Conservation (phyloP, 2,113 vertebrate species). For the Xyliphius kryptos region DNA sequence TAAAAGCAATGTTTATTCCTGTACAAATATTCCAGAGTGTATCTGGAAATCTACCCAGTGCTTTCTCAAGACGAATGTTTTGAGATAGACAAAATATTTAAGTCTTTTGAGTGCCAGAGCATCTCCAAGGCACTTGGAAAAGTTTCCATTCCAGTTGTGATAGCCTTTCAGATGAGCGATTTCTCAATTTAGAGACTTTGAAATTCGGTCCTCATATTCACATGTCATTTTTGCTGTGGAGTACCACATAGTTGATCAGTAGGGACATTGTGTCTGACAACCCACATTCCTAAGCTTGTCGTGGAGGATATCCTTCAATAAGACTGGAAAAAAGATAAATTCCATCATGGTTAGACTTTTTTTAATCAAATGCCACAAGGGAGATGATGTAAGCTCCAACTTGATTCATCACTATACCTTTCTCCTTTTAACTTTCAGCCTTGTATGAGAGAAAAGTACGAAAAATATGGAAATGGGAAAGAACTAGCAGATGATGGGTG, state of each 20-base stretch:
- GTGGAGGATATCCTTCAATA: too few relatives aligned
- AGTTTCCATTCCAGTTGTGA: constrained; percentile 58
- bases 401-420: constrained; percentile 40
- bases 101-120: constrained; percentile 67
- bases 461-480: constrained; percentile 33
- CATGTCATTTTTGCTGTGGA: too few relatives aligned
- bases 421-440: constrained; percentile 29
- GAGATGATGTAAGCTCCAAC: too few relatives aligned
- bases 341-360: too few relatives aligned
- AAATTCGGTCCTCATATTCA: too few relatives aligned
- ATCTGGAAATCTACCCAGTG: constrained; percentile 72
- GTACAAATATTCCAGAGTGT: constrained; percentile 93
- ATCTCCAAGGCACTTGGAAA: constrained; percentile 94
- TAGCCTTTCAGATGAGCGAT: constrained; percentile 35
- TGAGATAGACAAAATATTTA: constrained; percentile 64
- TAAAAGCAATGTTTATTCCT: constrained; percentile 80
- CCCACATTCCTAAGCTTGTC: background rate
- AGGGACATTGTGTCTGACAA: too few relatives aligned
- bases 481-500: constrained; percentile 2
- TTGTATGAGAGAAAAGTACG: constrained; percentile 43
- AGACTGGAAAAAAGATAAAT: too few relatives aligned
- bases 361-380: constrained; percentile 47
- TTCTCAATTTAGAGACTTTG: too few relatives aligned
- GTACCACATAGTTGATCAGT: too few relatives aligned
- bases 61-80: constrained; percentile 51